These are phyloP conservation scores for Podarcis cretensis DNA, from an alignment of 2,113 vertebrate genomes.

Conservation along the genomic window DNA sequence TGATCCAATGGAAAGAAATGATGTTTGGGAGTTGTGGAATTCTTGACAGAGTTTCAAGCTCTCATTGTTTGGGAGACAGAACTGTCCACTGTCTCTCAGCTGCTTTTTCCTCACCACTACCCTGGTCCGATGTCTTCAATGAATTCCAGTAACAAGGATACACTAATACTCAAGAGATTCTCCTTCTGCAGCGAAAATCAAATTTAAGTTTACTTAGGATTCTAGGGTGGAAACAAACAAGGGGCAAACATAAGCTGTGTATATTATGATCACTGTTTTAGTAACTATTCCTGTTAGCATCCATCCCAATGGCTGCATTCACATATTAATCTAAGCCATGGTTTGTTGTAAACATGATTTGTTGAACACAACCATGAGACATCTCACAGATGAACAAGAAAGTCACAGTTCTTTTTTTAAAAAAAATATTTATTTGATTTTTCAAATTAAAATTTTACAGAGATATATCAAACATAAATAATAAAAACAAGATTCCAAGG, in stretches of 20 bases:
- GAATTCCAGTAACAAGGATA: not conserved
- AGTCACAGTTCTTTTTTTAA: no score
- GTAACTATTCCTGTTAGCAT: not conserved
- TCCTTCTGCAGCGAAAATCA: not conserved
- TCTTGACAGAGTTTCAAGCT: not conserved
- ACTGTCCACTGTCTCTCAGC: not conserved
- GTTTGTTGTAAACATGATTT: no score
- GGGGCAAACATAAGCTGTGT: not conserved
- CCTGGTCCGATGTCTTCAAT: not conserved
- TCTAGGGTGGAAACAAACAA: not conserved
- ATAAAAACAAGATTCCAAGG: no score
- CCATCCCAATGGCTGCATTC: not conserved
- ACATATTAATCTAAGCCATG: no score
- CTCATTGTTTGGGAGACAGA: not conserved
- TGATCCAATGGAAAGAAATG: conserved; percentile 18
- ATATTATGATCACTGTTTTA: not conserved
- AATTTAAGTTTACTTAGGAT: not conserved
- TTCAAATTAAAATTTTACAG: no score
- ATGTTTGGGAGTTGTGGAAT: not conserved
- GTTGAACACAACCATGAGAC: no score
- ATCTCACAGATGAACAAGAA: no score
- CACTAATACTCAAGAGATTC: not conserved
- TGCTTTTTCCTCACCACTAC: not conserved
- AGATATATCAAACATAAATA: no score
- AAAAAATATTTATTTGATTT: no score